These are phyloP conservation scores for Porites rus DNA, from an alignment of 92 coral and sea anemone species.

Conservation along the genomic window DNA sequence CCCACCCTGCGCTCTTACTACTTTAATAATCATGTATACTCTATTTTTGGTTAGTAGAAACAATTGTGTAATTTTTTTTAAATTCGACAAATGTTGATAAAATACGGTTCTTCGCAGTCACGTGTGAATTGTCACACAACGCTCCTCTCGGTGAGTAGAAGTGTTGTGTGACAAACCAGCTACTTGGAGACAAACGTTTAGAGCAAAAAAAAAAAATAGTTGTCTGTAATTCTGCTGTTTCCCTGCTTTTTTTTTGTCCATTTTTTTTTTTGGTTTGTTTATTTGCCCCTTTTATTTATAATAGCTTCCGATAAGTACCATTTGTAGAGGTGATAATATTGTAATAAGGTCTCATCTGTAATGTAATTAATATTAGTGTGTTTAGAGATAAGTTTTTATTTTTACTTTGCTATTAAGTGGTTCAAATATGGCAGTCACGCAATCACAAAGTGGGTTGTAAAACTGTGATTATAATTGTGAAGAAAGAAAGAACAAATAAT, in stretches of 20 bases:
- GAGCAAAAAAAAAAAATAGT: neutral
- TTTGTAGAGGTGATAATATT: neutral
- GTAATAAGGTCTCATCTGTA: conserved; percentile 33
- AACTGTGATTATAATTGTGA: neutral
- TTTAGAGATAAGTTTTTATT: neutral
- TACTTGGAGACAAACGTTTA: too few species aligned
- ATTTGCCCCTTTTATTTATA: conserved; percentile 33
- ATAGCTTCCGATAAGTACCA: neutral
- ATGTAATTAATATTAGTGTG: neutral
- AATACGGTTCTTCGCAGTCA: neutral
- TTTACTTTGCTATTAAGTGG: neutral
- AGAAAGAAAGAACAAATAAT: neutral
- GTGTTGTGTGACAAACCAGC: neutral
- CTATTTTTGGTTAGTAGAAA: neutral
- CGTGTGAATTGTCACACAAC: neutral
- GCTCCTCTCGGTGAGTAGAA: neutral
- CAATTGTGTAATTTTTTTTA: neutral
- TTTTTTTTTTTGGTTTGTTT: neutral
- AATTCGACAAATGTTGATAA: neutral
- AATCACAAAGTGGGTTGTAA: neutral
- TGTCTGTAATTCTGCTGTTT: neutral
- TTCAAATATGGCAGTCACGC: conserved; percentile 8
- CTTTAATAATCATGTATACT: neutral
- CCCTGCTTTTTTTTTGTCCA: neutral
- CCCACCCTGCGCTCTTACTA: too few species aligned